Base-by-base conservation (phyloP, 2,797 vertebrate species). In the Lacerta agilis region DNA sequence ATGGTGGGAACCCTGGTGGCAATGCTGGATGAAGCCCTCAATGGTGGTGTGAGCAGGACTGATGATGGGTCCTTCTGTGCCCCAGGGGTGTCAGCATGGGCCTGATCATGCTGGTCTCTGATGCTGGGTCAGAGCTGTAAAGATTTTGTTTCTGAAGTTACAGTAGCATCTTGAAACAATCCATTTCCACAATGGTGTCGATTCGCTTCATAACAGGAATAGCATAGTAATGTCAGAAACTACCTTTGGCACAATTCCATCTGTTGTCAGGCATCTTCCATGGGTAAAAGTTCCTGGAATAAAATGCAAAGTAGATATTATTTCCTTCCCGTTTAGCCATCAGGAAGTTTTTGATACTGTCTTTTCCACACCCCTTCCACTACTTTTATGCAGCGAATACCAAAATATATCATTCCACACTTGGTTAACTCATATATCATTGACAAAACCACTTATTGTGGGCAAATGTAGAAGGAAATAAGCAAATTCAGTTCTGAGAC, bases 291-390 rank as follows among this genome's bases (percentile, higher is more conserved):
- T 45, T 38, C 1, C 25, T 78, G 43, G 33, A 61, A 69, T 79
- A 55, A 83, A 83, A 78, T n/a, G 13, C 67, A 82, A 77, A 86
- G 82, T 69, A 36, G 33, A 20, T 33, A 13, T 76, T 84, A 82
- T 33, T 41, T 23, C 20, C 11, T 20, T 77, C 36, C 67, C 71
- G 29, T 43, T 49, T 55, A 55, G 27, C 43, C 33, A 33, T 20
- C 71, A 76, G 78, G 71, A 89, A 86, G 72, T 55, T 76, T 41
- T 23, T 82, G 36, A 43, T 27, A 43, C 43, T 11, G 69, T 64
- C 29, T 15, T 86, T 23, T 8, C 27, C 61, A 20, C 6, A 7
- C 20, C 55, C 43, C 29, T n/a, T 33, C 29, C 27, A 82, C 8
- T n/a, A 27, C 29, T 1, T 86, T 4, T 7, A 29, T 43, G 45